phyloP scores from a whole-genome alignment of 2,888 invertebrate genomes.

The Abscondita cerata region DNA sequence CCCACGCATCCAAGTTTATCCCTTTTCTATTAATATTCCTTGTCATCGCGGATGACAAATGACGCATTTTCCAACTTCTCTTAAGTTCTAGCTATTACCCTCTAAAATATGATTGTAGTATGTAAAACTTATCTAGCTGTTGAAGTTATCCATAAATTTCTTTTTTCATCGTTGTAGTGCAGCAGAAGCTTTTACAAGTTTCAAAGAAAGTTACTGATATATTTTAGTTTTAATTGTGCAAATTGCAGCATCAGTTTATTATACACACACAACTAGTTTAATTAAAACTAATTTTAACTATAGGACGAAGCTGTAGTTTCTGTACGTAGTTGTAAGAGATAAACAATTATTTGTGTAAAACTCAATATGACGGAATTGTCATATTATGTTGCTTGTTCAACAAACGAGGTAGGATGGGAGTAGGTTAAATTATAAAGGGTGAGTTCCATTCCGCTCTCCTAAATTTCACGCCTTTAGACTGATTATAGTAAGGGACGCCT shows the following conservation, averaged over 20 bases:
- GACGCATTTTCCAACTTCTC: conserved; percentile 18
- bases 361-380: too few species aligned
- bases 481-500: conserved; percentile 22
- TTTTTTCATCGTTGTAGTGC: neutral
- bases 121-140: neutral
- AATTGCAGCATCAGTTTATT: too few species aligned
- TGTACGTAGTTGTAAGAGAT: too few species aligned
- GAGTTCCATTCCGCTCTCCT: conserved; percentile 12
- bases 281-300: too few species aligned
- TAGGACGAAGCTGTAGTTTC: too few species aligned
- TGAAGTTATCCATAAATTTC: neutral
- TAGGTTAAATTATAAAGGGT: conserved; percentile 25
- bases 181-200: neutral
- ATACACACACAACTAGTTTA: too few species aligned
- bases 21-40: conserved; percentile 20
- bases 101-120: neutral
- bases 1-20: neutral
- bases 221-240: too few species aligned
- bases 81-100: conserved; percentile 12
- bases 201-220: too few species aligned
- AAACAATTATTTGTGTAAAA: too few species aligned
- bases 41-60: conserved; percentile 18
- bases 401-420: neutral
- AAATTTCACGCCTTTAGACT: conserved; percentile 28
- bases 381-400: neutral